Conservation (phyloP, 2,113 vertebrate species). For the Oenanthe oenanthe region DNA sequence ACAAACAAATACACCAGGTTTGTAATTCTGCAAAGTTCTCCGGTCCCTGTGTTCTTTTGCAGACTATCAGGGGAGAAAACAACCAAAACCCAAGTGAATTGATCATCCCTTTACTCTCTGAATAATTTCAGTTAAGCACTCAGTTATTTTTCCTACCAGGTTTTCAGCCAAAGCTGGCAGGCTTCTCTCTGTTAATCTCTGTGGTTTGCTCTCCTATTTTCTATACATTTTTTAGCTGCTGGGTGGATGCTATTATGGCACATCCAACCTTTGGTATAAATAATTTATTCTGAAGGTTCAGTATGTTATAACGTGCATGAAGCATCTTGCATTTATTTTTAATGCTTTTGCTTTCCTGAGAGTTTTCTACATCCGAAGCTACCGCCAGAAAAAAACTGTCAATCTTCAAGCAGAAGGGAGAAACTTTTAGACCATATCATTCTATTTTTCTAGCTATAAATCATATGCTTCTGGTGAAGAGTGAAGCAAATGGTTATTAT, state of each 20-base stretch:
- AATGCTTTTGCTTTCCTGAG: slow-evolving; percentile 41
- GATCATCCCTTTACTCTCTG: neutral
- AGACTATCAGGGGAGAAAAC: neutral
- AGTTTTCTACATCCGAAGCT: slow-evolving; percentile 43
- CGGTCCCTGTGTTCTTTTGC: neutral
- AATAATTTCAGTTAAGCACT: neutral
- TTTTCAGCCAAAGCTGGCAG: neutral
- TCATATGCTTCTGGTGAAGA: neutral
- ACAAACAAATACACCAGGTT: neutral
- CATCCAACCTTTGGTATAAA: slow-evolving; percentile 46
- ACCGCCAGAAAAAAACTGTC: neutral
- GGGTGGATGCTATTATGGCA: slow-evolving; percentile 35
- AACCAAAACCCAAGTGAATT: neutral
- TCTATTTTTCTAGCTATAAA: slow-evolving; percentile 24
- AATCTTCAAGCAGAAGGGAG: slow-evolving; percentile 6
- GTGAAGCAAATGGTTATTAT: neutral
- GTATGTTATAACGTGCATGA: slow-evolving; percentile 12
- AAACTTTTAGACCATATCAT: slow-evolving; percentile 28
- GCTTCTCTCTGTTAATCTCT: slow-evolving; percentile 6
- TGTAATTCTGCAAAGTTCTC: neutral
- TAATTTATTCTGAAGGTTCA: slow-evolving; percentile 57
- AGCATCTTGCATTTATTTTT: slow-evolving; percentile 60
- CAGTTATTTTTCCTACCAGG: neutral
- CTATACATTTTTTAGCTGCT: slow-evolving; percentile 16
- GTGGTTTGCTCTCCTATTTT: neutral